Percentiles rank a stretch among this genome's conserved stretches.
These are phyloP conservation scores for Pyrocephalus nanus DNA, from an alignment of 2,797 vertebrate species.

Conservation along the genomic window DNA sequence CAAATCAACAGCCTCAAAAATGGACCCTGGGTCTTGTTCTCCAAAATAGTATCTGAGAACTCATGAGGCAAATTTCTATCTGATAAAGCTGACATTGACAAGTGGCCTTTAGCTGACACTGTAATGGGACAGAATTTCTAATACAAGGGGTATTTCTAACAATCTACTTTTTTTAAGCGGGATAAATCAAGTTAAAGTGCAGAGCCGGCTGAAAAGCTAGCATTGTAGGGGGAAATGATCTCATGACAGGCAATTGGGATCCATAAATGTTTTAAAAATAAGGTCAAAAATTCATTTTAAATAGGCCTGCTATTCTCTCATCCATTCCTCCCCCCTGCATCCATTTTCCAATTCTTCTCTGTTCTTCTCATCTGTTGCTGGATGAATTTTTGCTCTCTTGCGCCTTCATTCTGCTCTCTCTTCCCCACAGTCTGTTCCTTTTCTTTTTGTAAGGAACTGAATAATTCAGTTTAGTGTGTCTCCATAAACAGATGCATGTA, in stretches of 20 bases:
- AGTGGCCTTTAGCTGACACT: slow-evolving; percentile 22
- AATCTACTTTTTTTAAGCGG: slow-evolving; percentile 47
- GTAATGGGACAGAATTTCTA: slow-evolving; percentile 51
- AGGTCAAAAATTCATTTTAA: slow-evolving; percentile 68
- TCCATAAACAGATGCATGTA: slow-evolving; percentile 49
- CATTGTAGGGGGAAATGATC: slow-evolving; percentile 59
- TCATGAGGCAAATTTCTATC: background rate
- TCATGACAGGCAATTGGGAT: slow-evolving; percentile 58
- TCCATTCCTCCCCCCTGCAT: background rate
- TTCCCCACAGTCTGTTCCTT: background rate
- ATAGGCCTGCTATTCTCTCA: slow-evolving; percentile 47
- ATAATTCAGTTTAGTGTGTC: slow-evolving; percentile 65
- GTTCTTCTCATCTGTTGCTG: slow-evolving; percentile 47
- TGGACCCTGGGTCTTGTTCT: background rate
- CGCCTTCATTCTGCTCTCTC: slow-evolving; percentile 23
- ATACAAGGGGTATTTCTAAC: slow-evolving; percentile 52
- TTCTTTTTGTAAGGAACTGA: slow-evolving; percentile 26
- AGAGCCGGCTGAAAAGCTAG: slow-evolving; percentile 58
- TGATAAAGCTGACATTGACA: slow-evolving; percentile 46
- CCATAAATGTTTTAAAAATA: slow-evolving; percentile 70
- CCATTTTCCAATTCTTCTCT: slow-evolving; percentile 33
- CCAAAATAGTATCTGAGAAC: slow-evolving; percentile 43
- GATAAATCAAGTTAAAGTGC: slow-evolving; percentile 58
- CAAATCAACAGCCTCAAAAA: slow-evolving; percentile 22
- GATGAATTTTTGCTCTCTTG: slow-evolving; percentile 30